Percentiles rank a stretch among this genome's conserved stretches.
Evolutionary conservation across 1,140 invertebrate species (phyloP).

Genomic region (Lutraria rhynchaena): DNA sequence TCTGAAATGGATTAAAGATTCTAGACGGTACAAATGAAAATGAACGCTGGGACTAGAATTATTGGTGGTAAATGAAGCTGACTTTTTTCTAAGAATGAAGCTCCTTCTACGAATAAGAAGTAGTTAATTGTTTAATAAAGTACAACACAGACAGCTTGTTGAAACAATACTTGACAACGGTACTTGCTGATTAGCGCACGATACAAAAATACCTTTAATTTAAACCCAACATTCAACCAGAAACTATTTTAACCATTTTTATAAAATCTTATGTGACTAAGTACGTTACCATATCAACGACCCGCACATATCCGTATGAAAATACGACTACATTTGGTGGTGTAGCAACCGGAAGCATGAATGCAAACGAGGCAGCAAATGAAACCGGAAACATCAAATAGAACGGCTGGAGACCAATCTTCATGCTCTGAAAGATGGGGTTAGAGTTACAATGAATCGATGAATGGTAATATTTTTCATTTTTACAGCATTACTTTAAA

Average conservation of each 20-base stretch:
- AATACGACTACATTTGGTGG: slow-evolving; percentile 97
- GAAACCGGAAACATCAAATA: slow-evolving; percentile 93
- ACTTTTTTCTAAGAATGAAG: not conserved
- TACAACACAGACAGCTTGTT: not conserved
- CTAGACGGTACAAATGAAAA: not conserved
- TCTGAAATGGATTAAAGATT: slow-evolving; percentile 12
- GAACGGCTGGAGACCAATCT: slow-evolving; percentile 87
- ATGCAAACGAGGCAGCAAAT: slow-evolving; percentile 89
- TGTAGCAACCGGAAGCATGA: slow-evolving; percentile 91
- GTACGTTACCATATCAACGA: slow-evolving; percentile 80
- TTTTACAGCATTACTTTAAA: no score
- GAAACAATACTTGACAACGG: not conserved
- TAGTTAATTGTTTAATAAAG: not conserved
- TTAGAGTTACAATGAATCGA: no score
- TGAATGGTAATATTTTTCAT: no score
- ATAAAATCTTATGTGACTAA: not conserved
- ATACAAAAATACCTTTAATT: not conserved
- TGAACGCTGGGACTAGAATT: not conserved
- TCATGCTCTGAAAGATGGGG: slow-evolving; percentile 20
- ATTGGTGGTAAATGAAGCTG: not conserved
- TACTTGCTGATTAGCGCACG: not conserved
- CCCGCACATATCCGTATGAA: slow-evolving; percentile 81
- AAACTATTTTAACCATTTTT: not conserved
- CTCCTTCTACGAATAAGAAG: not conserved
- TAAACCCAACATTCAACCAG: not conserved